Percentiles rank a stretch among this genome's conserved stretches.
Conservation (phyloP, 2,113 vertebrate species). For the Solea senegalensis region DNA sequence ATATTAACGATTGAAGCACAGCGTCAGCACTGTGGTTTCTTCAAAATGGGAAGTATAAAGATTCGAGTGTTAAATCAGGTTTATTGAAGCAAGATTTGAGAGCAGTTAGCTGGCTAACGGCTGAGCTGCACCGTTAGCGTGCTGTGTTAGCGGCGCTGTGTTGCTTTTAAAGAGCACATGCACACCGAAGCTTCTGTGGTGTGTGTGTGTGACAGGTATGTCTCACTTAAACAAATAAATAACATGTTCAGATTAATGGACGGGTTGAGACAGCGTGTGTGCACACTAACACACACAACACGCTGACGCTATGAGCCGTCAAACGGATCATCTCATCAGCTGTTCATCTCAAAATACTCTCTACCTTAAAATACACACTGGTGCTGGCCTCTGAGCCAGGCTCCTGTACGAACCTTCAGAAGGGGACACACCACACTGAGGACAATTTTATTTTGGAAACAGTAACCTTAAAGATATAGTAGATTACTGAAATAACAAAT, state of each 20-base stretch:
- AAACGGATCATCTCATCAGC: neutral
- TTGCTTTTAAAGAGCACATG: neutral
- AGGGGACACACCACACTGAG: neutral
- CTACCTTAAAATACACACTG: neutral
- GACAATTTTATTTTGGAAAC: neutral
- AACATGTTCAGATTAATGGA: no score
- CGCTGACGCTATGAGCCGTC: neutral
- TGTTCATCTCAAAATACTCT: conserved; percentile 6
- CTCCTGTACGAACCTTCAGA: neutral
- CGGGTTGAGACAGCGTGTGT: neutral
- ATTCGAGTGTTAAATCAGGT: no score
- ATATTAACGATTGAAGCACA: neutral
- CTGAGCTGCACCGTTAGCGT: conserved; percentile 27
- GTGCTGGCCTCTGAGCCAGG: neutral
- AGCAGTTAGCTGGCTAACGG: neutral
- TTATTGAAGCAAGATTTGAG: neutral
- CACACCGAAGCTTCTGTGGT: neutral
- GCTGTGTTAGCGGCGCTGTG: conserved; percentile 30
- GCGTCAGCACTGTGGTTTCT: no score
- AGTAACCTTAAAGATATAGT: no score
- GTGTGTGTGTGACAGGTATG: neutral
- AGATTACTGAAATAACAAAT: no score
- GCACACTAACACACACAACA: neutral
- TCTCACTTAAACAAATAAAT: no score
- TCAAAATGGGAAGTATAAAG: no score